Conservation (phyloP, 1,140 invertebrate species). For the Dendroctonus ponderosae region DNA sequence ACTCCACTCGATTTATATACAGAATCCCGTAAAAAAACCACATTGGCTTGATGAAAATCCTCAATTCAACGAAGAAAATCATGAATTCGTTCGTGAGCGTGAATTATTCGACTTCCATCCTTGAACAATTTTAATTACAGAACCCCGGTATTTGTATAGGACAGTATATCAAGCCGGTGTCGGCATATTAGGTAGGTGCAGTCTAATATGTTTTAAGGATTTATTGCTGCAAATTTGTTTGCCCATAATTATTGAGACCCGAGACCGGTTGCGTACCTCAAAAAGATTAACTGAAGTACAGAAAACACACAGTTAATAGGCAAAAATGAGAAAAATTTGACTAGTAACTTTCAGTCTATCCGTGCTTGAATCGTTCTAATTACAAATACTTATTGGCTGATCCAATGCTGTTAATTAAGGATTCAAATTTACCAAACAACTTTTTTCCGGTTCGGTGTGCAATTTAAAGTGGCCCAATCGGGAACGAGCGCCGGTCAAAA, state of each 20-base stretch:
- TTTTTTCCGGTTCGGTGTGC: too few species aligned
- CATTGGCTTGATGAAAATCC: too few species aligned
- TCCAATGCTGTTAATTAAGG: too few species aligned
- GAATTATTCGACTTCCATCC: constrained; percentile 25
- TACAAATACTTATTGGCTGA: too few species aligned
- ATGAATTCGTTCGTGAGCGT: neutral
- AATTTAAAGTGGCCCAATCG: too few species aligned
- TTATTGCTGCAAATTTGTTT: constrained; percentile 29
- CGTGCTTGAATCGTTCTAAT: too few species aligned
- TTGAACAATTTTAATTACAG: constrained; percentile 30
- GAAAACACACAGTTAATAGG: neutral
- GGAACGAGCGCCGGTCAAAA: neutral
- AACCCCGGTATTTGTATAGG: constrained; percentile 27
- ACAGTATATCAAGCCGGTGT: constrained; percentile 23
- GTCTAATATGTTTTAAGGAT: constrained; percentile 30
- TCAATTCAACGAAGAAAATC: too few species aligned
- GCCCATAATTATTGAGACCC: constrained; percentile 20
- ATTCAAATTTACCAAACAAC: too few species aligned
- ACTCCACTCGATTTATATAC: too few species aligned
- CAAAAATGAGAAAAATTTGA: too few species aligned
- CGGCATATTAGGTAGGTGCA: constrained; percentile 30
- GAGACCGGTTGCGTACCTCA: neutral
- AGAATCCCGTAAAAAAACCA: too few species aligned
- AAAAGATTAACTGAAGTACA: neutral
- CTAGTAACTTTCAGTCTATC: too few species aligned